Conservation (phyloP, 2,797 vertebrate species). For the Onychomys torridus region DNA sequence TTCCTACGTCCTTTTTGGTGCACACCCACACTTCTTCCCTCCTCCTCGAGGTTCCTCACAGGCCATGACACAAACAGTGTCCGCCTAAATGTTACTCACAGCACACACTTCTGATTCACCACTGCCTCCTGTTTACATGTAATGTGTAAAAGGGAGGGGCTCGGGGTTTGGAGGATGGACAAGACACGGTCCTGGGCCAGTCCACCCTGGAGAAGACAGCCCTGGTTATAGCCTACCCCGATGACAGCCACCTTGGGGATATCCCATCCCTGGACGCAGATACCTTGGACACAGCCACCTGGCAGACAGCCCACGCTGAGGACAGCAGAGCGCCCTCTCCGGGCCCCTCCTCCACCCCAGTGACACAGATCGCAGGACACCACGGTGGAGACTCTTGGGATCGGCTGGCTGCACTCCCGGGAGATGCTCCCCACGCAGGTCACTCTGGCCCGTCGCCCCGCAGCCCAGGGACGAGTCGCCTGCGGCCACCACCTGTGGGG, state of each 20-base stretch:
- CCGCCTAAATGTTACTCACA: slow-evolving; percentile 8
- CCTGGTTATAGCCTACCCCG: neutral
- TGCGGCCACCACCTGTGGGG: neutral
- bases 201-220: too few relatives aligned
- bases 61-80: neutral
- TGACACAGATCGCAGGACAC: neutral
- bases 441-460: neutral
- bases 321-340: neutral
- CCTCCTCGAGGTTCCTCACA: neutral
- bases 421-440: neutral
- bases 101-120: neutral
- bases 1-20: neutral
- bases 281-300: neutral
- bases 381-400: neutral
- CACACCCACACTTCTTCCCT: neutral
- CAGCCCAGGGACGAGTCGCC: neutral
- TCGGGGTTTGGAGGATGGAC: neutral
- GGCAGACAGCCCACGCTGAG: neutral
- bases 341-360: neutral
- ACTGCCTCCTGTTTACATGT: neutral
- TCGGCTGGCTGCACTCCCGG: neutral
- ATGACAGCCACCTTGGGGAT: neutral
- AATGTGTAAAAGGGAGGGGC: neutral
- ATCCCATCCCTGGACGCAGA: neutral
- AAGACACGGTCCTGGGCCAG: neutral